Percentiles rank a stretch among this genome's conserved stretches.
These are phyloP conservation scores for Enoplosus armatus DNA, from an alignment of 2,797 vertebrate species.

Conservation along the genomic window DNA sequence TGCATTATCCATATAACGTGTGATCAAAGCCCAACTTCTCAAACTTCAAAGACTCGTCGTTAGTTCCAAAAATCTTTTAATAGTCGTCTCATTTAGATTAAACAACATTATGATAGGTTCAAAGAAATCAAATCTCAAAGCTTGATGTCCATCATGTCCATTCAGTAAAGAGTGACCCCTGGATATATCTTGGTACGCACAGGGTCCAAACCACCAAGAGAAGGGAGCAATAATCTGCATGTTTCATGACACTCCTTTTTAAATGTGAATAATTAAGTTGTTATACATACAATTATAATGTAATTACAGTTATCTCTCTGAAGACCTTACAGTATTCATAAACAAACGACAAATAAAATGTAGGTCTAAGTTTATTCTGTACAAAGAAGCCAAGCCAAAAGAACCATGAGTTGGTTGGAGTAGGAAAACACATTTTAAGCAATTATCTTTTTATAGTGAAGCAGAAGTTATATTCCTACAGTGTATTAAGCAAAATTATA, in stretches of 20 bases:
- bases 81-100: slow-evolving; percentile 78
- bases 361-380: slow-evolving; percentile 81
- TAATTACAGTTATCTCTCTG: slow-evolving; percentile 78
- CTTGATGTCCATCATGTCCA: slow-evolving; percentile 69
- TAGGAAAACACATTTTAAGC: slow-evolving; percentile 80
- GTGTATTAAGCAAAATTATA: slow-evolving; percentile 69
- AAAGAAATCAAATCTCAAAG: slow-evolving; percentile 76
- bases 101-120: slow-evolving; percentile 80
- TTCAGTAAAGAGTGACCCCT: slow-evolving; percentile 59
- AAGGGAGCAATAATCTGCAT: slow-evolving; percentile 54
- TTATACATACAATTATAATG: slow-evolving; percentile 80
- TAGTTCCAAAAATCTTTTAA: slow-evolving; percentile 85
- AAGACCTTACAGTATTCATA: slow-evolving; percentile 78
- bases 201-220: slow-evolving; percentile 61
- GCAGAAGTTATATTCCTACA: slow-evolving; percentile 79
- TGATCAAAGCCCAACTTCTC: slow-evolving; percentile 39
- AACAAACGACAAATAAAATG: slow-evolving; percentile 83
- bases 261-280: slow-evolving; percentile 73
- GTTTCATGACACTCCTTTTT: slow-evolving; percentile 62
- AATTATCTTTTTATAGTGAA: slow-evolving; percentile 76
- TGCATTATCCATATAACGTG: neutral
- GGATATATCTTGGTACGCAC: slow-evolving; percentile 43
- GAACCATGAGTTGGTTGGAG: slow-evolving; percentile 75
- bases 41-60: slow-evolving; percentile 66
- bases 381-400: slow-evolving; percentile 85